phyloP scores from a whole-genome alignment of 2,797 vertebrate species.

The Perdix hodgsoniae region DNA sequence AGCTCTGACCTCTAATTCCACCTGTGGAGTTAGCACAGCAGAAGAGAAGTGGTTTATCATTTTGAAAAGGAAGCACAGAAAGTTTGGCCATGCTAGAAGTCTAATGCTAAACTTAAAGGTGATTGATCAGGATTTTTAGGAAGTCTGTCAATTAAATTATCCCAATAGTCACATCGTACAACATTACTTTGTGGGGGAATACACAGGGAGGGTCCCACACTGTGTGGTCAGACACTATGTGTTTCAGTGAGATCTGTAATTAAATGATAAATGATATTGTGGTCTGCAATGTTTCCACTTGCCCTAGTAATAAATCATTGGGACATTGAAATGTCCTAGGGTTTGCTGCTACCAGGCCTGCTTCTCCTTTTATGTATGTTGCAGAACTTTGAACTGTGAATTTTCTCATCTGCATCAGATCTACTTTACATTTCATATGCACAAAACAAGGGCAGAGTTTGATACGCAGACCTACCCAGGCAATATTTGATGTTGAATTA shows the following conservation, averaged over 20 bases:
- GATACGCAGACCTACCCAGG: background rate
- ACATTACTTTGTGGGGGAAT: background rate
- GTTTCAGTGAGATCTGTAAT: slow-evolving; percentile 75
- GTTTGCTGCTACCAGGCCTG: slow-evolving; percentile 37
- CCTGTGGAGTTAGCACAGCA: background rate
- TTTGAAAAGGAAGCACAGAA: slow-evolving; percentile 41
- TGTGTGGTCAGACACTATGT: slow-evolving; percentile 47
- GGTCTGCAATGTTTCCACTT: slow-evolving; percentile 71
- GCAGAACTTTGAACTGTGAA: slow-evolving; percentile 28
- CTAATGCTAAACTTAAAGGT: background rate
- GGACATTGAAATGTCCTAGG: slow-evolving; percentile 69
- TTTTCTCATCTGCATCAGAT: background rate
- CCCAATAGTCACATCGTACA: background rate
- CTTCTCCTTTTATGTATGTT: slow-evolving; percentile 28
- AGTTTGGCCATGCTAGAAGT: background rate
- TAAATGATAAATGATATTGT: slow-evolving; percentile 80
- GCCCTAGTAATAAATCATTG: slow-evolving; percentile 78
- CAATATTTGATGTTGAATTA: background rate
- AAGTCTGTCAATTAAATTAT: background rate
- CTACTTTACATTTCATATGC: background rate
- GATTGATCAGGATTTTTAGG: background rate
- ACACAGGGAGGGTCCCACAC: background rate
- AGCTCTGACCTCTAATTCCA: background rate
- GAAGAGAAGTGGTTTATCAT: slow-evolving; percentile 1
- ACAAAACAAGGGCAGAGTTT: background rate